phyloP scores from a whole-genome alignment of 2,797 vertebrate species.

The Xenopus petersii region DNA sequence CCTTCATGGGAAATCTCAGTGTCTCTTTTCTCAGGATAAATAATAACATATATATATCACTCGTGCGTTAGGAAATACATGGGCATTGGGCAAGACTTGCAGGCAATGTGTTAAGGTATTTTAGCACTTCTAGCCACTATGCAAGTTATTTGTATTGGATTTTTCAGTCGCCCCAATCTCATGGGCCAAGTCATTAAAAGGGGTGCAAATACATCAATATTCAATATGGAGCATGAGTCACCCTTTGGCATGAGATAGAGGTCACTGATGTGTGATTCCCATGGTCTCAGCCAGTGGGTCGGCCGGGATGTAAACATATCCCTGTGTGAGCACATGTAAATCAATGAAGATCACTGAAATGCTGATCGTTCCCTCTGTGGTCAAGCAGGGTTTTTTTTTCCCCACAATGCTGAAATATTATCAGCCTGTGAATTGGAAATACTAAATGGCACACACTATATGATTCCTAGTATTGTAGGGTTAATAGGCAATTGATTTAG shows the following conservation, averaged over 20 bases:
- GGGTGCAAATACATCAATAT: too few species aligned
- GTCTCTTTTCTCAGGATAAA: constrained; percentile 20
- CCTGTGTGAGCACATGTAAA: neutral
- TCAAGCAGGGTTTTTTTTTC: neutral
- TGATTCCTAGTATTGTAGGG: too few species aligned
- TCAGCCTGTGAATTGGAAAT: neutral
- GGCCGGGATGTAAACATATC: neutral
- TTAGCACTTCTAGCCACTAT: neutral
- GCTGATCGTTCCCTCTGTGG: neutral
- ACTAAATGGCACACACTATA: neutral
- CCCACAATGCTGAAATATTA: neutral
- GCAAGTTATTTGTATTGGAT: neutral
- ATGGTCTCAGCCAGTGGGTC: neutral
- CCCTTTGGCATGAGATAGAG: neutral
- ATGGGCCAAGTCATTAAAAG: too few species aligned
- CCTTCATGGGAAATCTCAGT: neutral
- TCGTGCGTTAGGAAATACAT: neutral
- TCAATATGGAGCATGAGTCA: neutral
- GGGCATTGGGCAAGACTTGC: neutral
- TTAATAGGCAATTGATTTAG: too few species aligned
- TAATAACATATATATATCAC: constrained; percentile 3
- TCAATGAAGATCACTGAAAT: neutral
- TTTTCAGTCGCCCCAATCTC: neutral
- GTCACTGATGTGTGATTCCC: neutral
- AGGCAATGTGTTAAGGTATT: neutral